These are phyloP conservation scores for Callyntrura guangdongensis DNA, from an alignment of 2,888 invertebrate species.

Conservation along the genomic window DNA sequence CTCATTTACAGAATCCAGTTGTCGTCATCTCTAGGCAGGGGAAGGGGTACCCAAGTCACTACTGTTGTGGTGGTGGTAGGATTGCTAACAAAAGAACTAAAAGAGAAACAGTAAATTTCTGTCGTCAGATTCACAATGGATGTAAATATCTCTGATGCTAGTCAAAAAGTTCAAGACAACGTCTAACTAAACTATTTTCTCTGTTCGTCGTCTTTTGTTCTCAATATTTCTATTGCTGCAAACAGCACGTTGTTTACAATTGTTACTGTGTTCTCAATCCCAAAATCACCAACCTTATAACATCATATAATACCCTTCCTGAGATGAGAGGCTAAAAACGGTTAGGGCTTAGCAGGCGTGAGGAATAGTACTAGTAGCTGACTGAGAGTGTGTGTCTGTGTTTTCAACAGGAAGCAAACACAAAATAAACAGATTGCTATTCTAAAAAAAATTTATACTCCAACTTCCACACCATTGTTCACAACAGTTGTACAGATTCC, in stretches of 20 bases:
- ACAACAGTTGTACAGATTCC: too few relatives aligned
- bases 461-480: too few relatives aligned
- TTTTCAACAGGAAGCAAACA: slow-evolving; percentile 1
- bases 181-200: slow-evolving; percentile 2
- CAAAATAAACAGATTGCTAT: neutral
- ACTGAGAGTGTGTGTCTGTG: neutral
- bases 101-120: slow-evolving; percentile 56
- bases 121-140: slow-evolving; percentile 52
- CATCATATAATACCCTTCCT: too few relatives aligned
- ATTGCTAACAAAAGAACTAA: neutral
- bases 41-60: too few relatives aligned
- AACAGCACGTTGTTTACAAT: slow-evolving; percentile 24
- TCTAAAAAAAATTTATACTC: slow-evolving; percentile 3
- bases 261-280: neutral
- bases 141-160: slow-evolving; percentile 51
- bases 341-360: neutral
- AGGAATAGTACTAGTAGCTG: too few relatives aligned
- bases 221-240: slow-evolving; percentile 38
- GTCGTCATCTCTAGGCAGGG: neutral
- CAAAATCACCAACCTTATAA: neutral
- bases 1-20: slow-evolving; percentile 40
- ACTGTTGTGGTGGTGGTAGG: neutral
- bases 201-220: slow-evolving; percentile 17
- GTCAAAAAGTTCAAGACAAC: slow-evolving; percentile 51
- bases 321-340: slow-evolving; percentile 4